Evolutionary conservation across 2,888 invertebrate species (phyloP), one percentile per base, ranked within the genome.

Genomic region (Scaptomyza reducta): DNA sequence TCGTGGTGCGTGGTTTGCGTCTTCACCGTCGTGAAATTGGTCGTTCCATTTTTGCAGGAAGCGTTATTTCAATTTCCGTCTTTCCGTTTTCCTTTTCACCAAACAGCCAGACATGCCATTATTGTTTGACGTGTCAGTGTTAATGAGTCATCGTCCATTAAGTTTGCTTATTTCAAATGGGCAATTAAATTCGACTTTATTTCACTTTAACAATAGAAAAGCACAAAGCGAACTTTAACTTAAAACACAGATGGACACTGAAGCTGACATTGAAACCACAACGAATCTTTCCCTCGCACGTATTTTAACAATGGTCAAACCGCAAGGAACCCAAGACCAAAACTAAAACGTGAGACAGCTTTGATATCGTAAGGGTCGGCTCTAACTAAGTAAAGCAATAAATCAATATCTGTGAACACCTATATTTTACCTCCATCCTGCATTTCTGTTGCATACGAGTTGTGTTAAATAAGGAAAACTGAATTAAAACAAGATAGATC

Each of bases 111-210:
- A 89, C 88, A 88, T 84, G 88, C 87, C 87, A 89, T 82, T 77
- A 89, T 83, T 79, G 79, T 79, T 80, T 79, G 83, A 88, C 89
- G 89, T 89, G 89, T 87, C 89, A 89, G 81, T 78, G 81, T 89
- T 90, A 90, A 90, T 90, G 90, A 90, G 89, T 80, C 84, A 87
- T 86, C 83, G 89, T 90, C 86, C 87, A 86, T 84, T 84, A 85
- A 87, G 83, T 84, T 84, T 86, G 83, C 83, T 84, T 86, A 86
- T 86, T 84, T 84, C 83, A 77, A 83, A 83, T 83, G 77, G 74
- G 78, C 85, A 87, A 88, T 88, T 89, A 89, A 87, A 83, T 78
- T 81, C 85, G 76, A 81, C 87, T 90, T 90, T 90, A 90, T 90
- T 90, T 89, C 84, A 84, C 84, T 80, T 75, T 72, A 70, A 55